Conservation (phyloP, 2,888 invertebrate genomes). For the Xanthia icteritia region DNA sequence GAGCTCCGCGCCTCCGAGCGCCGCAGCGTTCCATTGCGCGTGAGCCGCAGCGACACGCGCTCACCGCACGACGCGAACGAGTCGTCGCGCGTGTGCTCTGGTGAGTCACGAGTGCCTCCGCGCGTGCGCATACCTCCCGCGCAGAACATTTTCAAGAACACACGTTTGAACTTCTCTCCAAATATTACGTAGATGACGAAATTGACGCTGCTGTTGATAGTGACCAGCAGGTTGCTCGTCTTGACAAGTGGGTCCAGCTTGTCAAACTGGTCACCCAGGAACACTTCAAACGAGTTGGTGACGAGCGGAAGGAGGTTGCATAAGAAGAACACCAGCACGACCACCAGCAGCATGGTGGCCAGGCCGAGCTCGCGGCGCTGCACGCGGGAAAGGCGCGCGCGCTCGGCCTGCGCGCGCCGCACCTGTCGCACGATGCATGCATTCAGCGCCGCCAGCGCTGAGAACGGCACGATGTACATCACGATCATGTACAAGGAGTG, state of each 20-base stretch:
- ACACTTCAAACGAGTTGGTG: conserved; percentile 96
- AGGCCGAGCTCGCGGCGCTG: conserved; percentile 98
- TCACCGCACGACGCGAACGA: conserved; percentile 95
- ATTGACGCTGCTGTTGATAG: conserved; percentile 99
- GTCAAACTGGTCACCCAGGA: conserved; percentile 87
- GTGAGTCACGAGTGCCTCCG: conserved; percentile 90
- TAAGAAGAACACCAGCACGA: conserved; percentile 98
- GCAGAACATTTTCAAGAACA: conserved; percentile 95
- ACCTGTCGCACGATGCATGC: conserved; percentile 97
- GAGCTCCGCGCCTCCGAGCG: conserved; percentile 74
- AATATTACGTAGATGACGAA: conserved; percentile 99
- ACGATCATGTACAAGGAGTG: conserved; percentile 98
- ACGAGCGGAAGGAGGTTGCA: conserved; percentile 97
- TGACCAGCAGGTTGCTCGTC: conserved; percentile 97
- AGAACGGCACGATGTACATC: conserved; percentile 98
- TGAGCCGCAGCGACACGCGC: conserved; percentile 92
- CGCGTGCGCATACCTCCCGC: conserved; percentile 90
- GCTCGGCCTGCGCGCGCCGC: conserved; percentile 96
- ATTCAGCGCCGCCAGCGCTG: conserved; percentile 96
- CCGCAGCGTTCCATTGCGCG: conserved; percentile 84
- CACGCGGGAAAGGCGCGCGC: conserved; percentile 96
- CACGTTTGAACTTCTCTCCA: conserved; percentile 98
- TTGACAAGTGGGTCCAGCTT: conserved; percentile 93
- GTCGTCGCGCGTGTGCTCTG: conserved; percentile 93
- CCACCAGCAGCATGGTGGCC: conserved; percentile 98